Conservation (phyloP, 2,888 invertebrate genomes). For the Tuberolachnus salignus region DNA sequence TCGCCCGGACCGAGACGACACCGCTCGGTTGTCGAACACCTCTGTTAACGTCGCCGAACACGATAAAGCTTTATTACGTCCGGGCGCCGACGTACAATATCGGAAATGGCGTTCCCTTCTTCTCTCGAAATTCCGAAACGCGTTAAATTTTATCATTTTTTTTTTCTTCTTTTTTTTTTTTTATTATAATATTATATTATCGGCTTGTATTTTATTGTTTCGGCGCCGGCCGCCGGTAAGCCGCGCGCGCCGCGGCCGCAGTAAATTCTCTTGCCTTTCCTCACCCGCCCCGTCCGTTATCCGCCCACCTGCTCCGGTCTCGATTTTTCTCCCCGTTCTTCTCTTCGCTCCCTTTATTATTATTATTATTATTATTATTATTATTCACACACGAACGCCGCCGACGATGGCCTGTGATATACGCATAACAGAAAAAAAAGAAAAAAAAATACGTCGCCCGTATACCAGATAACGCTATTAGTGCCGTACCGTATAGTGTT, state of each 20-base stretch:
- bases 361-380: too few species aligned
- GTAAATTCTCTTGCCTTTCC: background rate
- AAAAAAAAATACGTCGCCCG: constrained; percentile 39
- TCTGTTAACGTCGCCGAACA: constrained; percentile 29
- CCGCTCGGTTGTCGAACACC: constrained; percentile 1
- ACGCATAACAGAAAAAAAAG: too few species aligned
- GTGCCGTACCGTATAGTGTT: too few species aligned
- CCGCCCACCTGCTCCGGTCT: too few species aligned
- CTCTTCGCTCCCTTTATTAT: too few species aligned
- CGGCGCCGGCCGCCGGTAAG: constrained; percentile 14
- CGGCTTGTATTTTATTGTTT: constrained; percentile 41
- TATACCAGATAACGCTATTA: constrained; percentile 52
- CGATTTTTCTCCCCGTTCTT: too few species aligned
- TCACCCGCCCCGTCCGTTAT: too few species aligned
- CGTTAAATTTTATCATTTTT: background rate
- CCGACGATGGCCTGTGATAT: background rate
- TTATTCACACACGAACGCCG: background rate
- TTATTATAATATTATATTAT: constrained; percentile 8
- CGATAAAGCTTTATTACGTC: constrained; percentile 43
- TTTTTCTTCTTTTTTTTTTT: too few species aligned
- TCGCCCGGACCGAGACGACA: constrained; percentile 1
- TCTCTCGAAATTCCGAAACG: background rate
- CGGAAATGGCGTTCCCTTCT: constrained; percentile 28
- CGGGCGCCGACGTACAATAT: constrained; percentile 11
- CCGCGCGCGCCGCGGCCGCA: background rate